These are phyloP conservation scores for Caradrina kadenii DNA, from an alignment of 2,888 invertebrate genomes.

Conservation along the genomic window DNA sequence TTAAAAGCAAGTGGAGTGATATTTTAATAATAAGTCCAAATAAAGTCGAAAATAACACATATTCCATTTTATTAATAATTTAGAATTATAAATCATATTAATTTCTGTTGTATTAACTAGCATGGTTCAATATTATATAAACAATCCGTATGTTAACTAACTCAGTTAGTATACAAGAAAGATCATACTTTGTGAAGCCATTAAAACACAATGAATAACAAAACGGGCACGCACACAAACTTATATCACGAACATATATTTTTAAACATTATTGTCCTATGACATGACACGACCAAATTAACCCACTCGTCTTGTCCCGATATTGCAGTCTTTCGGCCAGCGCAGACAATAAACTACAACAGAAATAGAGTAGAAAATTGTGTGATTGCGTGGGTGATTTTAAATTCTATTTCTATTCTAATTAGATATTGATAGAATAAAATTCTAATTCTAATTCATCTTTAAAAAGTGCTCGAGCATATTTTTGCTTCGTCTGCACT, in stretches of 20 bases:
- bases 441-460: no score
- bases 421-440: no score
- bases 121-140: conserved; percentile 21
- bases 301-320: background rate
- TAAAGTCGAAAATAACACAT: conserved; percentile 17
- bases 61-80: conserved; percentile 21
- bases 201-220: conserved; percentile 9
- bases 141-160: conserved; percentile 23
- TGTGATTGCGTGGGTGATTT: background rate
- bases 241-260: conserved; percentile 17
- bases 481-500: background rate
- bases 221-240: conserved; percentile 19
- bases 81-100: conserved; percentile 19
- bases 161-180: conserved; percentile 10
- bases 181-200: conserved; percentile 12
- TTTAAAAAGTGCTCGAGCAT: background rate
- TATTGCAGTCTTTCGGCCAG: background rate
- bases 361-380: background rate
- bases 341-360: background rate
- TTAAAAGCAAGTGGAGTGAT: conserved; percentile 22
- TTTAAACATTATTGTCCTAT: conserved; percentile 9
- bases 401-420: background rate
- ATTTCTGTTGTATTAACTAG: conserved; percentile 16
- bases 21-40: conserved; percentile 23
- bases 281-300: conserved; percentile 17